Percentiles rank a stretch among this genome's conserved stretches.
These are phyloP conservation scores for Ameiurus melas DNA, from an alignment of 2,113 vertebrate genomes.

Conservation along the genomic window DNA sequence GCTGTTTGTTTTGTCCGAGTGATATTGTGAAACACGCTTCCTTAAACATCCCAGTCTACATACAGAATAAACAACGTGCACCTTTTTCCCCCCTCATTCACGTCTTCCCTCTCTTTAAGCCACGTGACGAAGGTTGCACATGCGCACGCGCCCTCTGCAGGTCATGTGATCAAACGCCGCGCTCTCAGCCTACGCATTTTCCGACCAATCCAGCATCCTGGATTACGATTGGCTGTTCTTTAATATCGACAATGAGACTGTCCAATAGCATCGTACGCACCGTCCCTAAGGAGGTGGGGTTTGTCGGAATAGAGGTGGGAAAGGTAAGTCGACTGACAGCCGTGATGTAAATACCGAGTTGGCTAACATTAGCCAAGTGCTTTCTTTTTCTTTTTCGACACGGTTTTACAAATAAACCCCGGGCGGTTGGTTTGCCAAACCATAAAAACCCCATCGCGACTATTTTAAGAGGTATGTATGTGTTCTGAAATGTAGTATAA, in stretches of 20 bases:
- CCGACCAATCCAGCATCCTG: neutral
- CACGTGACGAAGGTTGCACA: neutral
- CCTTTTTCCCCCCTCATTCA: neutral
- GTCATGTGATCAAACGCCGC: neutral
- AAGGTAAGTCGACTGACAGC: constrained; percentile 13
- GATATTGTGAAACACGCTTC: neutral
- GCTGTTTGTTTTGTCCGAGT: neutral
- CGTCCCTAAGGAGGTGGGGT: neutral
- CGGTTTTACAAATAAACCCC: neutral
- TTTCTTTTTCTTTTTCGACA: neutral
- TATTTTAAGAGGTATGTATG: constrained; percentile 34
- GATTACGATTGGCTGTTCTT: neutral
- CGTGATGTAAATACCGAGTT: constrained; percentile 23
- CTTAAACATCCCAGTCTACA: neutral
- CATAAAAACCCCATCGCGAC: no score
- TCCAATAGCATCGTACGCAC: neutral
- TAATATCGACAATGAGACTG: neutral
- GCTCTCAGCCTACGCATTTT: neutral
- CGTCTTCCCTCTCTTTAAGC: no score
- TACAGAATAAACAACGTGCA: neutral
- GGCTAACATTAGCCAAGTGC: constrained; percentile 26
- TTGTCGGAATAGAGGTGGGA: constrained; percentile 13
- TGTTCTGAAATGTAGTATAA: neutral
- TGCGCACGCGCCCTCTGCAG: neutral
- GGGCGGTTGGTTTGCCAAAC: neutral